These are phyloP conservation scores for Nycticryphes semicollaris DNA, from an alignment of 2,113 vertebrate species.

Conservation along the genomic window DNA sequence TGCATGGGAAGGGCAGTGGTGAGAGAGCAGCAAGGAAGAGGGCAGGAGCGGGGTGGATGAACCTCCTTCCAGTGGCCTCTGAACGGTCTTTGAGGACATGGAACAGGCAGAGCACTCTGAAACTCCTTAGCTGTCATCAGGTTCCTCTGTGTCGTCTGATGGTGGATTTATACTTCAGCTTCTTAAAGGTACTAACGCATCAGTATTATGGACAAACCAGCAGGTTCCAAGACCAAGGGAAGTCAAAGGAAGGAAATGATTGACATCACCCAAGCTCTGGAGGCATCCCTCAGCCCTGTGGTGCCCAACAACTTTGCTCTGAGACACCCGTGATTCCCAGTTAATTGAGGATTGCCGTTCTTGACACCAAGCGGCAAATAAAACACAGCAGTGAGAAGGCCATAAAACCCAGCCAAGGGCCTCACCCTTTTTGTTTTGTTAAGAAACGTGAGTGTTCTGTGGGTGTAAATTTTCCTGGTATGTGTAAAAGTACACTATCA, in stretches of 20 bases:
- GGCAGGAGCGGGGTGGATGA: background rate
- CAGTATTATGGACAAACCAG: background rate
- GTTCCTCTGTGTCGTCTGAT: accelerated
- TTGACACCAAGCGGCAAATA: background rate
- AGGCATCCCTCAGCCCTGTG: background rate
- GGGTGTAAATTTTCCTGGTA: background rate
- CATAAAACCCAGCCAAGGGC: background rate
- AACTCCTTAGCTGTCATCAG: background rate
- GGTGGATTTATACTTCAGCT: background rate
- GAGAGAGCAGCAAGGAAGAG: background rate
- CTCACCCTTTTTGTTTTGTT: background rate
- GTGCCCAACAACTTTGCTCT: background rate
- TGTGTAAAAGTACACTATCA: background rate
- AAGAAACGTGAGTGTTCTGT: background rate
- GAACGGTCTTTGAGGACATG: background rate
- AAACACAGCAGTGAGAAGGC: background rate
- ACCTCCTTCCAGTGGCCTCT: background rate
- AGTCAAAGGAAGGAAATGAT: background rate
- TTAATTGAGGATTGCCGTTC: background rate
- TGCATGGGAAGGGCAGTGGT: background rate
- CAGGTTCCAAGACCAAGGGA: background rate
- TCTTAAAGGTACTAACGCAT: background rate
- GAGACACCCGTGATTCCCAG: background rate
- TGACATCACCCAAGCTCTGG: background rate
- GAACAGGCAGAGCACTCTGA: background rate